These are phyloP conservation scores for Gryon sp. DNA, from an alignment of 1,140 invertebrate species.

Conservation along the genomic window DNA sequence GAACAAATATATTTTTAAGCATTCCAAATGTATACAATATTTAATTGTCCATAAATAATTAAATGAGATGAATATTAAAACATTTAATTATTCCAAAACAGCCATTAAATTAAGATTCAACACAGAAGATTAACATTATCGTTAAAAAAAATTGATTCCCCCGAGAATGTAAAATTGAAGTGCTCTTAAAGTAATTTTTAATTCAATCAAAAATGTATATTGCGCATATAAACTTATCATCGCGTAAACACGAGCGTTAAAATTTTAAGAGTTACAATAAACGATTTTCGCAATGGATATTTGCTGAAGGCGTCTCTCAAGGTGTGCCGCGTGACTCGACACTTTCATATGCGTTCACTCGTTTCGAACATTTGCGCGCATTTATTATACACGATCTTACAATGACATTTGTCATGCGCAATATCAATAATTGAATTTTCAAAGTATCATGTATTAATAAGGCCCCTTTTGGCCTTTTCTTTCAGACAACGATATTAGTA, in stretches of 20 bases:
- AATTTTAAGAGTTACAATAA: conserved; percentile 43
- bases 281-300: conserved; percentile 50
- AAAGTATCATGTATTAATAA: conserved; percentile 40
- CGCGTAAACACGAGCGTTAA: conserved; percentile 11
- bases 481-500: neutral
- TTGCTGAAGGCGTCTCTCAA: conserved; percentile 55
- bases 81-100: too few species aligned
- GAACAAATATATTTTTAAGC: too few species aligned
- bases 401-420: conserved; percentile 51
- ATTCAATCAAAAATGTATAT: neutral
- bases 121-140: too few species aligned
- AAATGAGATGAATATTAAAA: too few species aligned
- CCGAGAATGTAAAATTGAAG: too few species aligned
- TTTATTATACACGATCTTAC: conserved; percentile 2
- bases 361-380: conserved; percentile 18
- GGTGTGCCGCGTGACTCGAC: conserved; percentile 59
- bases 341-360: conserved; percentile 51
- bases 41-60: too few species aligned
- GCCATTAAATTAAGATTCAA: too few species aligned
- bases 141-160: too few species aligned
- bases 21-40: neutral
- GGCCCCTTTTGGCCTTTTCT: conserved; percentile 4
- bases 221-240: conserved; percentile 18
- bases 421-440: conserved; percentile 54
- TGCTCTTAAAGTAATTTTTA: neutral